Percentiles rank a stretch among this genome's conserved stretches.
Evolutionary conservation across 2,113 vertebrate species (phyloP).

Genomic region (Hemiscyllium ocellatum): DNA sequence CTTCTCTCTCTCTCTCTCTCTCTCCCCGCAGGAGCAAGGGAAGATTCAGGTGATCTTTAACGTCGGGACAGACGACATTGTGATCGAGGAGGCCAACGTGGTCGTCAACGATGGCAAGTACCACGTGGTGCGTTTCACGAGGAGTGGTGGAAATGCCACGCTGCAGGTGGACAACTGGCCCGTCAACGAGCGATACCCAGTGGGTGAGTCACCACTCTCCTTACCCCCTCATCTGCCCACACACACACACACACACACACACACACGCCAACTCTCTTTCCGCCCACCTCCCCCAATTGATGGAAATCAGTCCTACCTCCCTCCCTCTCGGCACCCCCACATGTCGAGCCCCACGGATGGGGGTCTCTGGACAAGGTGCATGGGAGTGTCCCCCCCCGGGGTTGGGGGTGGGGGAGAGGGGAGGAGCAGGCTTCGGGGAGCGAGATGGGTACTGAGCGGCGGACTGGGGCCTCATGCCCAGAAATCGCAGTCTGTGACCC

Average conservation of each 20-base stretch:
- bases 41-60: conserved; percentile 91
- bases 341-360: too few relatives aligned
- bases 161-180: conserved; percentile 95
- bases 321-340: too few relatives aligned
- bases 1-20: not conserved
- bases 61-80: conserved; percentile 90
- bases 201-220: conserved; percentile 63
- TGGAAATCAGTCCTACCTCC: too few relatives aligned
- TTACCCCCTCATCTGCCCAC: too few relatives aligned
- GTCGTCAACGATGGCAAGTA: conserved; percentile 89
- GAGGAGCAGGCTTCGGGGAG: too few relatives aligned
- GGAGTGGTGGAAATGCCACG: conserved; percentile 90
- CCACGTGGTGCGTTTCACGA: conserved; percentile 92
- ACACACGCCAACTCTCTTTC: too few relatives aligned
- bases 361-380: not conserved
- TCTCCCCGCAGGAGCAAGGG: conserved; percentile 70
- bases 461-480: too few relatives aligned
- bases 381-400: too few relatives aligned
- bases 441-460: not conserved
- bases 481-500: not conserved
- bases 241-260: too few relatives aligned
- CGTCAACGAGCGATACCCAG: conserved; percentile 84
- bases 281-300: too few relatives aligned
- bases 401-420: too few relatives aligned
- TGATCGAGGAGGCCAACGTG: conserved; percentile 82